phyloP scores from a whole-genome alignment of 2,113 vertebrate species.

The Gavia stellata region DNA sequence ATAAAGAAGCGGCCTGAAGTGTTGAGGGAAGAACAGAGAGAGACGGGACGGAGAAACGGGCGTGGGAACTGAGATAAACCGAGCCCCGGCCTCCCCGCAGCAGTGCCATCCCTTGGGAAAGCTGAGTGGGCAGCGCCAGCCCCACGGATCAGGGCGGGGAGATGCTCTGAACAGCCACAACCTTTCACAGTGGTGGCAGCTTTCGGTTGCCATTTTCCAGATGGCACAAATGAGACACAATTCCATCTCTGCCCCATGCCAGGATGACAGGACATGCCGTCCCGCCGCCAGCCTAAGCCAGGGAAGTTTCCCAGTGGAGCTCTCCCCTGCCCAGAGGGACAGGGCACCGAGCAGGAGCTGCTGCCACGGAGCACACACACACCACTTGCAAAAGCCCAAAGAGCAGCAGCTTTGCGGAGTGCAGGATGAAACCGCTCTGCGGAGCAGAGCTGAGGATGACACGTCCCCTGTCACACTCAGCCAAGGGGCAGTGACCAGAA shows the following conservation, averaged over 20 bases:
- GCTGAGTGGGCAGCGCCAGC: accelerated
- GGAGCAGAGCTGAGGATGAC: background rate
- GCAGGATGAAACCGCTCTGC: background rate
- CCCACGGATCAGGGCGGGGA: accelerated
- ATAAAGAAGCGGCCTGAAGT: background rate
- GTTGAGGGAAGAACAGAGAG: background rate
- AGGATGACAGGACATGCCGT: background rate
- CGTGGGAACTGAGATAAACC: accelerated
- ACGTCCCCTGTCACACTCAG: background rate
- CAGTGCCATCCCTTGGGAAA: background rate
- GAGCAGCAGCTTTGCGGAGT: background rate
- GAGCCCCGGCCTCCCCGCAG: accelerated
- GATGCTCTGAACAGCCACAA: background rate
- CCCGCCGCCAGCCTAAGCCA: background rate
- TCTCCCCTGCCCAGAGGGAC: background rate
- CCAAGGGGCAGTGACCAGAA: background rate
- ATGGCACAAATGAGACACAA: background rate
- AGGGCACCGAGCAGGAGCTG: background rate
- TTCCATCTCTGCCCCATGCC: background rate
- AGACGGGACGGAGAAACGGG: background rate
- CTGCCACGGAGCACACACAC: background rate
- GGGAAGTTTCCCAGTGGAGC: background rate
- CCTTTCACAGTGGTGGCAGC: background rate
- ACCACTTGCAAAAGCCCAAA: background rate
- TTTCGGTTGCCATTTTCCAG: background rate